Conservation (phyloP, 2,113 vertebrate genomes). For the Vanacampus margaritifer region DNA sequence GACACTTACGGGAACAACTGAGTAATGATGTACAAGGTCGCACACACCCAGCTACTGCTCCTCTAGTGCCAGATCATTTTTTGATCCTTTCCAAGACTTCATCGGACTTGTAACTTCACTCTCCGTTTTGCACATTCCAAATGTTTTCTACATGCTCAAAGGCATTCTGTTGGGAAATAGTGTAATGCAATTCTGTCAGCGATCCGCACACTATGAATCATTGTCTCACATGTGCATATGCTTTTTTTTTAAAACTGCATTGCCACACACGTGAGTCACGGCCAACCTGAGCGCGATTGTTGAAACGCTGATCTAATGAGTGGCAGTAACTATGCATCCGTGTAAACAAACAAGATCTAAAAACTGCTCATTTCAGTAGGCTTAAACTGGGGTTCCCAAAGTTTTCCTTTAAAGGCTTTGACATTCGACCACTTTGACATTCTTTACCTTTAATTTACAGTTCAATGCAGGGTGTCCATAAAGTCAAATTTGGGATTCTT, state of each 20-base stretch:
- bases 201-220: constrained; percentile 55
- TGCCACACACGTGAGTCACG: constrained; percentile 24
- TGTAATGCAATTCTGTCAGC: constrained; percentile 20
- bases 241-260: constrained; percentile 4
- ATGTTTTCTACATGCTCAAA: constrained; percentile 41
- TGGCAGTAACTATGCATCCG: neutral
- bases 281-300: constrained; percentile 11
- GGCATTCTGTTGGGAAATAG: constrained; percentile 46
- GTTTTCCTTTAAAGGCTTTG: neutral
- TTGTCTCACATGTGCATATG: constrained; percentile 16
- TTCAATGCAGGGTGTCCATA: neutral
- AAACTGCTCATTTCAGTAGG: constrained; percentile 1
- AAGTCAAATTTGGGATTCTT: neutral
- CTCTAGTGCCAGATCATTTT: constrained; percentile 8
- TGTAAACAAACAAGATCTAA: constrained; percentile 1
- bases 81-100: constrained; percentile 21
- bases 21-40: constrained; percentile 15
- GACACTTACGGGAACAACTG: constrained; percentile 32
- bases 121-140: constrained; percentile 24
- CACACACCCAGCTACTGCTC: constrained; percentile 6
- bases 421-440: neutral
- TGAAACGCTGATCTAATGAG: constrained; percentile 7
- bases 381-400: neutral
- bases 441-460: neutral
- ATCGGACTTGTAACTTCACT: constrained; percentile 27